Base-by-base conservation (phyloP, 92 coral and sea anemone genomes). In the Porites lobata region DNA sequence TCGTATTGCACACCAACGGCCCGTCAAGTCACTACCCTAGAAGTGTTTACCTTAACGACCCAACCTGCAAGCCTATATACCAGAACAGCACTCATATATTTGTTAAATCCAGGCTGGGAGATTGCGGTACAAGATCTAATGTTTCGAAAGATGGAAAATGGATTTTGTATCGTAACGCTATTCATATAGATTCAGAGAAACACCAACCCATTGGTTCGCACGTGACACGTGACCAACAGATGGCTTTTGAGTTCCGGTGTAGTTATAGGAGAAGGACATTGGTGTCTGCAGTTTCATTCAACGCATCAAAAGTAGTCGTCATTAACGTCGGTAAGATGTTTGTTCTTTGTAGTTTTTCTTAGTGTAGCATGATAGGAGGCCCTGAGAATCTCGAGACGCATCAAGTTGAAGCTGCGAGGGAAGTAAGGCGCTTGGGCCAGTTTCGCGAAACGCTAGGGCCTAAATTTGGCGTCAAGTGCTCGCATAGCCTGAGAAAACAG, bases 211-310 rank as follows among this genome's bases (percentile, higher is more conserved):
- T 83, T 20, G 79, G 84, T 51, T 65, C 88, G 61, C 24, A 76
- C 77, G 90, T 85, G 9, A 88, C 96, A 21, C 94, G 98, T 19
- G 96, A 91, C 54, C 94, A 93, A 56, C 82, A 72, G 80, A 96
- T 92, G 2, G 80, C 77, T 21, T 88, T 95, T 84, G 93, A 89
- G 10, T 82, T 95, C 85, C 85, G 91, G 76, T 95, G 98, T 22
- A 88, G 93, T 53, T 95, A 91, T 76, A 86, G 86, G 54, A 95
- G 88, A 58, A 83, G 58, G 43, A 83, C 74, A 6, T 90, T 93
- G 47, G 47, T 95, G 32, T 94, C 95, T 11, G 14, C 68, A 11
- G 20, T 84, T 15, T 72, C 72, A 50, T 73, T 84, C 72, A 14
- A 63, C n/a, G 24, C 80, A 9, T 62, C 87, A 1, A 63, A 73